Base-by-base conservation (phyloP, 2,888 invertebrate genomes). In the Saturnia japonica region DNA sequence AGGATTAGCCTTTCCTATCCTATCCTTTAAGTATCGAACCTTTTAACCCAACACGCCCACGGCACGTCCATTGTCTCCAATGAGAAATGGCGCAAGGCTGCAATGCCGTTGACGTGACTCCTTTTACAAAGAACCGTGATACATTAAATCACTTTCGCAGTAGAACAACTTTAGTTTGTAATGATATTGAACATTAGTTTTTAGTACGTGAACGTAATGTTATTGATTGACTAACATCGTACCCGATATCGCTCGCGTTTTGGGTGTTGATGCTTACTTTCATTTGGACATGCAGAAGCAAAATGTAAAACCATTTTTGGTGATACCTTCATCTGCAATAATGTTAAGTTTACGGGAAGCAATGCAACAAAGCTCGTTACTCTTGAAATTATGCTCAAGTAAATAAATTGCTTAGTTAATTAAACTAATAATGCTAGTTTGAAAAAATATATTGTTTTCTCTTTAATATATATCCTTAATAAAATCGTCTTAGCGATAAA, bases 141-240 rank as follows among this genome's bases (percentile, higher is more conserved):
- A 16, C 22, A 19, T 62, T n/a, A 6, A 7, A 34, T 0, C 7
- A 34, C 16, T 62, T 34, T 62, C 34, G 8, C 28, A 34, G 62
- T 16, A 62, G 62, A 34, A 62, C 7, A 34, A 62, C 14, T 34
- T 62, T 34, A 16, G 6, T 62, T 62, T 62, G 62, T 16, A 34
- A 62, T 62, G 34, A 62, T 34, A 62, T 62, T 16, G 62, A 62
- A 14, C 62, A 62, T 62, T 62, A 62, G 62, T 62, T 62, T 34
- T 62, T 12, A 12, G 12, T 62, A 16, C 62, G 62, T 62, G 62
- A 62, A 28, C 28, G 16, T 62, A 62, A 28, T 62, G 14, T 62
- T 28, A 62, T 34, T 22, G 62, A 34, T 62, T 34, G 62, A 34
- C 62, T 34, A 34, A 34, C 28, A 62, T 62, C 62, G 34, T 14